Evolutionary conservation across 2,113 vertebrate species (phyloP).

Genomic region (Cyprinodon tularosa): DNA sequence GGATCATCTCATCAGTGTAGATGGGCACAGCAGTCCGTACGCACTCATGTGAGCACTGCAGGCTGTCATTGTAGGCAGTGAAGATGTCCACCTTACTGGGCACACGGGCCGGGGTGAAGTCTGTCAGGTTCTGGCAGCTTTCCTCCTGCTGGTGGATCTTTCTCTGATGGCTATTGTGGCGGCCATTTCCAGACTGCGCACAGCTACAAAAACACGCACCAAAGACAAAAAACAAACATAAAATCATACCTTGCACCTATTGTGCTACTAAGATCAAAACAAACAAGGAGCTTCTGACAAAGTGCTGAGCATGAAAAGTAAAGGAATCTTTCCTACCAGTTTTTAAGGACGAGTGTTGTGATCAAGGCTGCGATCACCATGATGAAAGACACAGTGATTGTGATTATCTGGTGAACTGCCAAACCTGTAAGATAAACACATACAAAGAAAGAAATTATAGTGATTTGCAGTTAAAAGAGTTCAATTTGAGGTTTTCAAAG

Average conservation of each 20-base stretch:
- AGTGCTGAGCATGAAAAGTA: slow-evolving; percentile 17
- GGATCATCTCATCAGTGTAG: slow-evolving; percentile 92
- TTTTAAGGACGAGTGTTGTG: slow-evolving; percentile 99
- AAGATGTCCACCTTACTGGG: slow-evolving; percentile 97
- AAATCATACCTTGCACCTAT: slow-evolving; percentile 82
- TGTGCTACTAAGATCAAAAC: background rate
- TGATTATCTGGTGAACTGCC: slow-evolving; percentile 99
- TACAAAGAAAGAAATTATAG: background rate
- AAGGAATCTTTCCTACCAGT: slow-evolving; percentile 91
- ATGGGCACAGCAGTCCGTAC: slow-evolving; percentile 88
- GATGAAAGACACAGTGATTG: slow-evolving; percentile 99
- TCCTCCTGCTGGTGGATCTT: slow-evolving; percentile 98
- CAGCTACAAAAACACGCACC: slow-evolving; percentile 89
- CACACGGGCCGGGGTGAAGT: slow-evolving; percentile 92
- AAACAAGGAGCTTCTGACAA: accelerated
- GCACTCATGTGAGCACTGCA: slow-evolving; percentile 97
- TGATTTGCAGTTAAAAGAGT: background rate
- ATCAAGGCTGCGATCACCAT: slow-evolving; percentile 99
- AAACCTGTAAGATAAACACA: slow-evolving; percentile 82
- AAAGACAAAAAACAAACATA: slow-evolving; percentile 83
- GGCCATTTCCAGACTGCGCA: slow-evolving; percentile 89
- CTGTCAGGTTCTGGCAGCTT: slow-evolving; percentile 97
- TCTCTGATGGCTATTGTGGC: slow-evolving; percentile 94
- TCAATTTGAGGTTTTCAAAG: background rate
- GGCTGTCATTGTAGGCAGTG: slow-evolving; percentile 96